A percentile compares a stretch with the other conserved stretches of the same genome.
These are phyloP conservation scores for Thyatira batis DNA, from an alignment of 2,888 invertebrate species.

Conservation along the genomic window DNA sequence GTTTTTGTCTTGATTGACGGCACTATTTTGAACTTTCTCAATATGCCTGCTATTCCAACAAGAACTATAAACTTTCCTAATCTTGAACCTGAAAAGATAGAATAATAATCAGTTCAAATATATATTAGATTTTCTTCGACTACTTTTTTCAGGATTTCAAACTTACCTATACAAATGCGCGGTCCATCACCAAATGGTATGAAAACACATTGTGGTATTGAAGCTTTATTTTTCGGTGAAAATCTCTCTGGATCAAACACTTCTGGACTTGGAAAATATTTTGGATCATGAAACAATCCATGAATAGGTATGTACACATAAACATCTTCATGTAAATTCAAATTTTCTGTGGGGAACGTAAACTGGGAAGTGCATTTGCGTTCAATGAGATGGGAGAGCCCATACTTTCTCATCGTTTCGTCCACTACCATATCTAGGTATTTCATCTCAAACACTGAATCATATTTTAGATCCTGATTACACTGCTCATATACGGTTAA, in stretches of 20 bases:
- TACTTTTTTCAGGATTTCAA: no score
- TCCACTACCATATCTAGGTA: slow-evolving; percentile 5
- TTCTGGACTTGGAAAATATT: slow-evolving; percentile 6
- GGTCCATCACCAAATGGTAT: not conserved
- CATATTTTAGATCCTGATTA: not conserved
- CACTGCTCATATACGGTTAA: not conserved
- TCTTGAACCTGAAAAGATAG: not conserved
- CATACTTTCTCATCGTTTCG: slow-evolving; percentile 4
- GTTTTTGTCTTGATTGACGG: not conserved
- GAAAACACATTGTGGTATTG: not conserved
- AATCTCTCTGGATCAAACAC: slow-evolving; percentile 8
- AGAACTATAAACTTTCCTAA: not conserved
- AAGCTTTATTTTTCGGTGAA: not conserved
- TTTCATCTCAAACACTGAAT: not conserved
- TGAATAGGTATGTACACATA: not conserved
- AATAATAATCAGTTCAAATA: no score
- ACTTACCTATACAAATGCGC: not conserved
- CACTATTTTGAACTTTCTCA: not conserved
- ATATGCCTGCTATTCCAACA: not conserved
- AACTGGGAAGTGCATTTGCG: slow-evolving; percentile 5
- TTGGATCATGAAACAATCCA: slow-evolving; percentile 1
- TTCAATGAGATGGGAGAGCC: not conserved
- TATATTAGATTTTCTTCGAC: not conserved
- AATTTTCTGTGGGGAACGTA: slow-evolving; percentile 2
- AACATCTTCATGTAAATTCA: slow-evolving; percentile 1